Percentiles rank a stretch among this genome's conserved stretches.
Conservation (phyloP, 2,797 vertebrate genomes). For the Taeniopygia guttata region DNA sequence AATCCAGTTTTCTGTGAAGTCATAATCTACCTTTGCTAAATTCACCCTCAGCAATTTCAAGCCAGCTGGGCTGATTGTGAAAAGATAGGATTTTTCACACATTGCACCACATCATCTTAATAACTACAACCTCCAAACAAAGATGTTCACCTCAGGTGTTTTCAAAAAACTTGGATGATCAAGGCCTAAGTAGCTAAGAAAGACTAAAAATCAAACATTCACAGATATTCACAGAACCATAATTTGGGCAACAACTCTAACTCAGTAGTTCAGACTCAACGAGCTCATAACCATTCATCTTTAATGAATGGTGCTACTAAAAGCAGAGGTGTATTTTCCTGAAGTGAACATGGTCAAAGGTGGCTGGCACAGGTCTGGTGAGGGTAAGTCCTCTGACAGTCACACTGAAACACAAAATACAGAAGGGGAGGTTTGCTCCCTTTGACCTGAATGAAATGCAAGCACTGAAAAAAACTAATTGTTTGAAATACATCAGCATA, state of each 20-base stretch:
- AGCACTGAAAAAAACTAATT: neutral
- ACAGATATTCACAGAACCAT: neutral
- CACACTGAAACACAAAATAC: neutral
- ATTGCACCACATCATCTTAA: neutral
- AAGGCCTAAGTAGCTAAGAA: neutral
- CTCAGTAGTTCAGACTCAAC: neutral
- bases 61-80: neutral
- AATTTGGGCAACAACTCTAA: neutral
- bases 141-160: neutral
- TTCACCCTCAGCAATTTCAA: neutral
- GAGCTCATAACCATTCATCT: neutral
- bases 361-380: too few relatives aligned
- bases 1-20: neutral
- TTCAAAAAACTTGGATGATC: neutral
- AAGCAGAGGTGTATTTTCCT: too few relatives aligned
- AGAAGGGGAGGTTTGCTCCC: neutral
- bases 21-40: neutral
- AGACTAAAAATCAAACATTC: neutral
- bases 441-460: neutral
- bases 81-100: neutral
- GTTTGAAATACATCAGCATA: neutral
- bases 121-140: neutral
- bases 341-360: too few relatives aligned
- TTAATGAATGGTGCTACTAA: too few relatives aligned
- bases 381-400: neutral